Percentiles rank a stretch among this genome's conserved stretches.
phyloP scores from a whole-genome alignment of 1,140 invertebrate species.

The Anastrepha obliqua region DNA sequence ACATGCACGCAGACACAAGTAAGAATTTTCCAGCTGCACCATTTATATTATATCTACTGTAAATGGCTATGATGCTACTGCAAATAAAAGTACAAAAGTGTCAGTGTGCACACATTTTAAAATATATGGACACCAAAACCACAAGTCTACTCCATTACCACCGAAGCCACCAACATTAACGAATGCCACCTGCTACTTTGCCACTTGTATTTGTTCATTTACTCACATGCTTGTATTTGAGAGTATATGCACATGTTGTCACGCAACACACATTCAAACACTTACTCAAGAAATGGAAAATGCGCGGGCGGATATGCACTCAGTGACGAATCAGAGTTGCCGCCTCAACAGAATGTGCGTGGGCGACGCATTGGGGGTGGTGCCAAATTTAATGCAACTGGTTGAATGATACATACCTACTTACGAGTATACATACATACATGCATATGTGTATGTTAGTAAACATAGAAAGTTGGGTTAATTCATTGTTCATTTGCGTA shows the following conservation, averaged over 20 bases:
- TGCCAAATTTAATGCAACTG: constrained; percentile 13
- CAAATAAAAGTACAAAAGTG: no score
- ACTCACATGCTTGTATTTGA: no score
- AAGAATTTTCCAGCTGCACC: no score
- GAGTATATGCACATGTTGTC: no score
- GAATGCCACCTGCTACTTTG: neutral
- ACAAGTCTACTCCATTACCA: neutral
- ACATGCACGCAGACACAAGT: no score
- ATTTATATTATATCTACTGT: no score
- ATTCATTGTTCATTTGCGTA: constrained; percentile 40
- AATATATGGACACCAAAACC: neutral
- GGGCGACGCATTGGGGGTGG: neutral
- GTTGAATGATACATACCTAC: neutral
- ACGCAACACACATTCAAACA: neutral
- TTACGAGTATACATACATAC: neutral
- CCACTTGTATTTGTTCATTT: neutral
- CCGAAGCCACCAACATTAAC: neutral
- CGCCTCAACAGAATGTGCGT: neutral
- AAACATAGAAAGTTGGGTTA: neutral
- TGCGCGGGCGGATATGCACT: constrained; percentile 25
- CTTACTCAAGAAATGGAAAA: neutral
- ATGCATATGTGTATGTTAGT: neutral
- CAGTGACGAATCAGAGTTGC: constrained; percentile 17
- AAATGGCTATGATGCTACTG: no score
- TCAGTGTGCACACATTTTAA: neutral